These are phyloP conservation scores for Aptenodytes patagonicus DNA, from an alignment of 2,113 vertebrate genomes.

Conservation along the genomic window DNA sequence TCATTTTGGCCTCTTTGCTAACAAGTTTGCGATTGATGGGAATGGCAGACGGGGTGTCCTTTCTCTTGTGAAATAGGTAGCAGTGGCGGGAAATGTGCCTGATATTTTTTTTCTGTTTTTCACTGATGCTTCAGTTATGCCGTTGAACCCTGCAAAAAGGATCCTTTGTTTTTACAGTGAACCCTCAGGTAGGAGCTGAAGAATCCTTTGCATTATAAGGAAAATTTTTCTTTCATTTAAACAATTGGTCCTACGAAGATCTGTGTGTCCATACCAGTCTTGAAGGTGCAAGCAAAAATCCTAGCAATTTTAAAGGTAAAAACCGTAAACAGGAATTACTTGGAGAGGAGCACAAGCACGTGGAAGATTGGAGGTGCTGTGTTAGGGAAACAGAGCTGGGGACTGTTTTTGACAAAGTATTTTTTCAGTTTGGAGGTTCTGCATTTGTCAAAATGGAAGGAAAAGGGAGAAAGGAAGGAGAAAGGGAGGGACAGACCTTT, in stretches of 20 bases:
- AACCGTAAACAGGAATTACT: not conserved
- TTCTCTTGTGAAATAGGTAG: not conserved
- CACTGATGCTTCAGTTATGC: not conserved
- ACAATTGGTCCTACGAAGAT: not conserved
- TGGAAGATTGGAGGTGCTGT: rapidly evolving
- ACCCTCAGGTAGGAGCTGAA: not conserved
- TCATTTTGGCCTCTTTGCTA: not conserved
- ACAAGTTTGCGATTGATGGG: not conserved
- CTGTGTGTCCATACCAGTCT: not conserved
- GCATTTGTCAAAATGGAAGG: not conserved
- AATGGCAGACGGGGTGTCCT: not conserved
- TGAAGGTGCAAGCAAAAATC: not conserved
- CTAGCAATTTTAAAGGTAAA: not conserved
- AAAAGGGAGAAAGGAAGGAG: not conserved
- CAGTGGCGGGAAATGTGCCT: not conserved
- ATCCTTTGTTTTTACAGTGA: not conserved
- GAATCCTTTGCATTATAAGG: not conserved
- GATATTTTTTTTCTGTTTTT: not conserved
- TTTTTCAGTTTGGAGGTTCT: not conserved
- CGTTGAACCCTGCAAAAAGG: not conserved
- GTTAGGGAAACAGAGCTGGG: not conserved
- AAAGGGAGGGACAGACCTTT: not conserved
- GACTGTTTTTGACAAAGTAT: not conserved
- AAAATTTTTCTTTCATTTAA: not conserved
- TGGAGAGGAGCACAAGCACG: rapidly evolving